phyloP scores from a whole-genome alignment of 2,888 invertebrate genomes.

The Lycocerus yunnanus region DNA sequence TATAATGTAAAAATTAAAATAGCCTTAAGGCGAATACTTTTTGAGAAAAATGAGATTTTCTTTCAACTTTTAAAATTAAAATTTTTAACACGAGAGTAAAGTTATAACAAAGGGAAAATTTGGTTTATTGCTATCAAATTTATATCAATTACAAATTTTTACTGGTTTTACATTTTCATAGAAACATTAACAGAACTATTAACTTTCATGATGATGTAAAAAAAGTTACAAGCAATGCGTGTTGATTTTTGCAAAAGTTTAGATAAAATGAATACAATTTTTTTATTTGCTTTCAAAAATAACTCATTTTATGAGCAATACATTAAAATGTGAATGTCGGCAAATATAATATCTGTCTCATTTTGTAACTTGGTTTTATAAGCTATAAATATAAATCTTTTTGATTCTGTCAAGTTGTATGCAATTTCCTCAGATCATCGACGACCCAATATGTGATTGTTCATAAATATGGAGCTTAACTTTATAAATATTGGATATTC shows the following conservation, averaged over 20 bases:
- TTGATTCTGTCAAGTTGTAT: slow-evolving; percentile 14
- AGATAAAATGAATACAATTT: not conserved
- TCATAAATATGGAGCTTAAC: slow-evolving; percentile 32
- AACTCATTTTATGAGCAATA: not conserved
- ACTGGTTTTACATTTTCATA: not conserved
- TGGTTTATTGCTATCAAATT: too few relatives aligned
- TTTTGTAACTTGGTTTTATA: not conserved
- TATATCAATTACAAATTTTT: too few relatives aligned
- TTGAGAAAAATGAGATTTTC: too few relatives aligned
- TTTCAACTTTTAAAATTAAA: too few relatives aligned
- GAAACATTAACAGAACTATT: not conserved
- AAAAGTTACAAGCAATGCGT: not conserved
- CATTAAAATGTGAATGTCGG: not conserved
- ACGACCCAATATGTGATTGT: slow-evolving; percentile 29
- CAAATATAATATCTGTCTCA: not conserved
- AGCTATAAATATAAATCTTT: slow-evolving; percentile 23
- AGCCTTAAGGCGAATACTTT: too few relatives aligned
- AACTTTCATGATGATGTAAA: not conserved
- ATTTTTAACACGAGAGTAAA: too few relatives aligned
- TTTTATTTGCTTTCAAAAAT: not conserved
- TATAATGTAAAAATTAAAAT: too few relatives aligned
- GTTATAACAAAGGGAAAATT: too few relatives aligned
- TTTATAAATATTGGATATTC: slow-evolving; percentile 34
- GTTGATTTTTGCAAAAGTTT: not conserved
- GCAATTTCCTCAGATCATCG: slow-evolving; percentile 20